These are phyloP conservation scores for Corythoichthys intestinalis DNA, from an alignment of 2,113 vertebrate genomes.

Conservation along the genomic window DNA sequence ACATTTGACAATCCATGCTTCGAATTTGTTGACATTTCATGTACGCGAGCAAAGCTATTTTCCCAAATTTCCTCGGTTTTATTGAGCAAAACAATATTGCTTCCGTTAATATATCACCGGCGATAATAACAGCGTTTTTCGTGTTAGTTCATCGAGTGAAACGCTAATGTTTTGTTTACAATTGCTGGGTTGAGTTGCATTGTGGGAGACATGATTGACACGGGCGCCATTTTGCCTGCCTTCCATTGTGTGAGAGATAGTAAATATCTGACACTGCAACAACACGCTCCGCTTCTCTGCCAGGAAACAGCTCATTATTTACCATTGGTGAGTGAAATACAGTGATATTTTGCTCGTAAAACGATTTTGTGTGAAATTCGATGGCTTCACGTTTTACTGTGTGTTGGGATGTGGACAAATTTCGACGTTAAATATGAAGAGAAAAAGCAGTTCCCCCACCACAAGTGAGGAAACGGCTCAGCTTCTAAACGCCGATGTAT, in stretches of 20 bases:
- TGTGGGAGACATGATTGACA: slow-evolving; percentile 76
- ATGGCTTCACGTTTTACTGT: slow-evolving; percentile 23
- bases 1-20: neutral
- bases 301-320: slow-evolving; percentile 42
- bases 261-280: slow-evolving; percentile 75
- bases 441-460: slow-evolving; percentile 33
- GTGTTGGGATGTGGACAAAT: slow-evolving; percentile 37
- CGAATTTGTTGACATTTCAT: neutral
- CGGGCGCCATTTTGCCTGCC: slow-evolving; percentile 77
- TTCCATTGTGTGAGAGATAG: slow-evolving; percentile 79
- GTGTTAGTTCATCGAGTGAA: neutral
- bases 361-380: slow-evolving; percentile 16
- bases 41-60: too few relatives aligned
- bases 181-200: slow-evolving; percentile 57
- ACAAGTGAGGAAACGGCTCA: slow-evolving; percentile 44
- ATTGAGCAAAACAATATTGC: neutral
- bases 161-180: slow-evolving; percentile 46
- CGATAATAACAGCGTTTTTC: neutral
- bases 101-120: neutral
- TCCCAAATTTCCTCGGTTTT: neutral
- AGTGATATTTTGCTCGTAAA: neutral
- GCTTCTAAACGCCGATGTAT: slow-evolving; percentile 47
- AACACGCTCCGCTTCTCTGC: slow-evolving; percentile 56
- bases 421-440: slow-evolving; percentile 45
- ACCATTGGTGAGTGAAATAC: slow-evolving; percentile 58